Evolutionary conservation across 2,797 vertebrate genomes (phyloP).

Genomic region (Rhincodon typus): DNA sequence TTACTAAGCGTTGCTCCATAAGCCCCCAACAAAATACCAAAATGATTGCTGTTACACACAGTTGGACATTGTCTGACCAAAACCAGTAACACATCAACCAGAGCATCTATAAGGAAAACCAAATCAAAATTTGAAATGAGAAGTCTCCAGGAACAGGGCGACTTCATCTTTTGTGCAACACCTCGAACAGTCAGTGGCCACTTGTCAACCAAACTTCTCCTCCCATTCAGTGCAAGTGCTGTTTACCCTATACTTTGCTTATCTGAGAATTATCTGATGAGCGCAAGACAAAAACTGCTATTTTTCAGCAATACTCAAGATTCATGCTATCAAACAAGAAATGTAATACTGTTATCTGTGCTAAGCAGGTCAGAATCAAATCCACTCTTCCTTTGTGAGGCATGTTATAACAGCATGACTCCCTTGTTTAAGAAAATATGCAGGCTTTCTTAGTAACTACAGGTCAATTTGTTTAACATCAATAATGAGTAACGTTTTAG

Average conservation of each 20-base stretch:
- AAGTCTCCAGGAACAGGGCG: background rate
- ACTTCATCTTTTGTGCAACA: background rate
- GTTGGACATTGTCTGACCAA: conserved; percentile 70
- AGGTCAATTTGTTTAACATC: too few species aligned
- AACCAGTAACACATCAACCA: conserved; percentile 71
- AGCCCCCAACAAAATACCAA: conserved; percentile 78
- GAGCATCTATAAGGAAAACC: conserved; percentile 58
- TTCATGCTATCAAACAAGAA: background rate
- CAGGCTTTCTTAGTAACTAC: too few species aligned
- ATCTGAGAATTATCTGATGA: too few species aligned
- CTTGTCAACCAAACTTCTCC: too few species aligned
- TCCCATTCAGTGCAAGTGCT: too few species aligned
- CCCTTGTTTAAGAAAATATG: too few species aligned
- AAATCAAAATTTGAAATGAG: background rate
- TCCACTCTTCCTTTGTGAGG: background rate
- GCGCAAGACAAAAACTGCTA: too few species aligned
- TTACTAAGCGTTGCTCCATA: conserved; percentile 76
- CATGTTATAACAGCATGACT: background rate
- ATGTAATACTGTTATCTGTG: background rate
- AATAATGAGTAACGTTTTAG: too few species aligned
- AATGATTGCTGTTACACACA: conserved; percentile 74
- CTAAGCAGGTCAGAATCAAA: background rate
- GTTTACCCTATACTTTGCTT: too few species aligned
- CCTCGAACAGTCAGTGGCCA: background rate
- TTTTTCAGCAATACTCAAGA: too few species aligned